phyloP scores from a whole-genome alignment of 2,888 invertebrate species.

The Dyspetes luteomarginatus region DNA sequence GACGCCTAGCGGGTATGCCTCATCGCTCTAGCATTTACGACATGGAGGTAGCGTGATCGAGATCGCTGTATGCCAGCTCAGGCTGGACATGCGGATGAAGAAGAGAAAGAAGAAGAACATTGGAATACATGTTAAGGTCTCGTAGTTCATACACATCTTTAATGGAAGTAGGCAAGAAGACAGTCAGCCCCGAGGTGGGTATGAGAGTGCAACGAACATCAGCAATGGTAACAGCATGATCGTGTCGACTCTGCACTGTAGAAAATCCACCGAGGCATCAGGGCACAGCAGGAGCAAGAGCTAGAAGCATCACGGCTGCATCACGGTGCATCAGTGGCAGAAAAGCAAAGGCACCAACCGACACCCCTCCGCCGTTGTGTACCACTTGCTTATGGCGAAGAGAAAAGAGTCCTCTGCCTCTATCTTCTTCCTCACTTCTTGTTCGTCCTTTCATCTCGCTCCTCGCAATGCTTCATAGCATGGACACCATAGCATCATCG shows the following conservation, averaged over 20 bases:
- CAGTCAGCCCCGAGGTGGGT: conserved; percentile 50
- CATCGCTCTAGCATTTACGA: conserved; percentile 31
- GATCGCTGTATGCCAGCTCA: neutral
- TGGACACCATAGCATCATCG: conserved; percentile 9
- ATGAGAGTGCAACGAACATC: conserved; percentile 40
- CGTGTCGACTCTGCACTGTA: conserved; percentile 51
- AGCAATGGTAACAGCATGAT: conserved; percentile 39
- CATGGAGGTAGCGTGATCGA: conserved; percentile 24
- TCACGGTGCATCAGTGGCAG: conserved; percentile 34
- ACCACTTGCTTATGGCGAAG: conserved; percentile 28
- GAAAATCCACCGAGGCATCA: conserved; percentile 45
- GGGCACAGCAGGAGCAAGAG: conserved; percentile 67
- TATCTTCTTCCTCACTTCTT: conserved; percentile 61
- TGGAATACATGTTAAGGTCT: conserved; percentile 66
- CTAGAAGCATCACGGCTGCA: conserved; percentile 53
- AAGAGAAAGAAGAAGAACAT: conserved; percentile 29
- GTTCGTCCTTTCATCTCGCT: conserved; percentile 11
- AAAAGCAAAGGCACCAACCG: conserved; percentile 5
- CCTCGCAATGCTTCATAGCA: conserved; percentile 23
- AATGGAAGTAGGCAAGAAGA: conserved; percentile 61
- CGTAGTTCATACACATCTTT: conserved; percentile 58
- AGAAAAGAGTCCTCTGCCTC: conserved; percentile 56
- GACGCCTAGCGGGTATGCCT: conserved; percentile 48
- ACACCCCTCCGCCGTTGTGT: conserved; percentile 25
- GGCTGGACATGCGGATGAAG: conserved; percentile 39